These are phyloP conservation scores for Synanthedon formicaeformis DNA, from an alignment of 2,888 invertebrate genomes.

Conservation along the genomic window DNA sequence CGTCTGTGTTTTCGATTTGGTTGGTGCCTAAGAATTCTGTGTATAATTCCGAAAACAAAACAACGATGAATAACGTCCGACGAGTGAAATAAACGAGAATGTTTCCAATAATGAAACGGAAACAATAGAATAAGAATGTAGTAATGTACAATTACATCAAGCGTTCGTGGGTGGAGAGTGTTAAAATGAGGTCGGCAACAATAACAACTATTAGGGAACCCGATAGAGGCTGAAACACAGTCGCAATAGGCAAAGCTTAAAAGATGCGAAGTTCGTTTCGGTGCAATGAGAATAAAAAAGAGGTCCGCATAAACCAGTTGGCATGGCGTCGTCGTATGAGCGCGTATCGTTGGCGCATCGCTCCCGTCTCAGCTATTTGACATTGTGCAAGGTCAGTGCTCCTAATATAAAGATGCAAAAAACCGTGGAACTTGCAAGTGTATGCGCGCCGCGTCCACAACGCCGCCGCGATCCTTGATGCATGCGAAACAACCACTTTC, in stretches of 20 bases:
- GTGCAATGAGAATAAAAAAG: slow-evolving; percentile 6
- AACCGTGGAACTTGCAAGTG: slow-evolving; percentile 15
- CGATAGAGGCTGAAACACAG: background rate
- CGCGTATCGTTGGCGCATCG: slow-evolving; percentile 27
- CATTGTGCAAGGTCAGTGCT: slow-evolving; percentile 69
- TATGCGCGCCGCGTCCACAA: slow-evolving; percentile 36
- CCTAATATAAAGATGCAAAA: slow-evolving; percentile 65
- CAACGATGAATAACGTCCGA: background rate
- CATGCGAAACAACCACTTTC: slow-evolving; percentile 58
- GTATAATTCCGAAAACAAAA: background rate
- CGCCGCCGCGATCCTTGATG: slow-evolving; percentile 22
- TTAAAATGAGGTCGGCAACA: no score
- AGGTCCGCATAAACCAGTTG: slow-evolving; percentile 31
- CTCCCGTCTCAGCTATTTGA: slow-evolving; percentile 57
- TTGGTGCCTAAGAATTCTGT: slow-evolving; percentile 2
- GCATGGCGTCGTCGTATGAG: slow-evolving; percentile 30
- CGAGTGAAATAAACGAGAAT: background rate
- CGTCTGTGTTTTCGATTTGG: slow-evolving; percentile 10
- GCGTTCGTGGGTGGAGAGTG: background rate
- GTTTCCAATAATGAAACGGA: background rate
- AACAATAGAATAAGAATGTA: background rate
- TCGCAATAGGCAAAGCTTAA: background rate
- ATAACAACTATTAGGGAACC: no score
- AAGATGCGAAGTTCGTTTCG: slow-evolving; percentile 1
- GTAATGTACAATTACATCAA: background rate